A percentile compares a stretch with the other conserved stretches of the same genome.
Evolutionary conservation across 2,888 invertebrate species (phyloP).

Genomic region (Sesia apiformis): DNA sequence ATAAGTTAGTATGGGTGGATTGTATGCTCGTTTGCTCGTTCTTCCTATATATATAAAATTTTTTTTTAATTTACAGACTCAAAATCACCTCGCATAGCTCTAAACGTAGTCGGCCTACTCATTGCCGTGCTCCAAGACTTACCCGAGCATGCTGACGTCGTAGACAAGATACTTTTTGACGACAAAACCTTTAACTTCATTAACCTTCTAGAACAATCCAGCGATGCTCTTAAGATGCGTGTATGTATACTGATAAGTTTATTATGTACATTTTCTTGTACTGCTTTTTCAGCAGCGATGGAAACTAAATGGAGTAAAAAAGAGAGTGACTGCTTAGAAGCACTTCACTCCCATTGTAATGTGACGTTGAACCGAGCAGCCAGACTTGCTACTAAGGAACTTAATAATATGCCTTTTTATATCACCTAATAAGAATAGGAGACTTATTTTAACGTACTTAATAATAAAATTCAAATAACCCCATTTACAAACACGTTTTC

Average conservation of each 20-base stretch:
- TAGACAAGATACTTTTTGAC: constrained; percentile 81
- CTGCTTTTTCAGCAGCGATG: constrained; percentile 73
- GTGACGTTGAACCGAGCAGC: constrained; percentile 76
- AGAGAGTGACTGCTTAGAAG: constrained; percentile 74
- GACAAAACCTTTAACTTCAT: constrained; percentile 66
- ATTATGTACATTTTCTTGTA: constrained; percentile 79
- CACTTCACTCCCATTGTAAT: constrained; percentile 76
- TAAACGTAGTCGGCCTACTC: constrained; percentile 82
- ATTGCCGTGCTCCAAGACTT: constrained; percentile 82
- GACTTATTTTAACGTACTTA: no score
- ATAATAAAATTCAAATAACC: no score
- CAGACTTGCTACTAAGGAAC: constrained; percentile 67
- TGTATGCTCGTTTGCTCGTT: no score
- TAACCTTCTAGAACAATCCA: constrained; percentile 72
- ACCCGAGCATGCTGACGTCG: constrained; percentile 84
- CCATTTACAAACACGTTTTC: no score
- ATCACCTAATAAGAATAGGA: not conserved
- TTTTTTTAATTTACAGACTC: constrained; percentile 48
- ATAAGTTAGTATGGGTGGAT: no score
- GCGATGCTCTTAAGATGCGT: constrained; percentile 75
- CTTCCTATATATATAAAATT: no score
- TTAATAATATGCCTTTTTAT: constrained; percentile 70
- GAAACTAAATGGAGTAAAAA: constrained; percentile 76
- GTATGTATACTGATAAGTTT: constrained; percentile 82
- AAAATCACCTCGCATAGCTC: constrained; percentile 76